phyloP scores from a whole-genome alignment of 2,888 invertebrate species.

The Ochropleura leucogaster region DNA sequence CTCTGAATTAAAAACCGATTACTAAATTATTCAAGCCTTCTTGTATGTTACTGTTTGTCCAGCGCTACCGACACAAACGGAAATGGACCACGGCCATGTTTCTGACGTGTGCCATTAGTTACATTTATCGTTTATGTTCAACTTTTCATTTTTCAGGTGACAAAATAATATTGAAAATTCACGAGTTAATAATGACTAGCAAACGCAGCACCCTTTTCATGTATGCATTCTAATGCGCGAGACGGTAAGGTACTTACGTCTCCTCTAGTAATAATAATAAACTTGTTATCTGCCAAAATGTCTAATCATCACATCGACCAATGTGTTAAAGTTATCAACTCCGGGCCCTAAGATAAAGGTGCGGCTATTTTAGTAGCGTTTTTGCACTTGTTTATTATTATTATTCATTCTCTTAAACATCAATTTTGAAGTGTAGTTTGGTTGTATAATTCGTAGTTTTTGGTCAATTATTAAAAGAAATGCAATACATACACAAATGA shows the following conservation, averaged over 20 bases:
- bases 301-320: too few relatives aligned
- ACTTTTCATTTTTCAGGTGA: background rate
- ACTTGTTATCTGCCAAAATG: background rate
- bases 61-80: background rate
- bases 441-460: too few relatives aligned
- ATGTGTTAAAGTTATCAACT: too few relatives aligned
- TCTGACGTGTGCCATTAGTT: constrained; percentile 1
- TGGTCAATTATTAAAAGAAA: too few relatives aligned
- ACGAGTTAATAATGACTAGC: background rate
- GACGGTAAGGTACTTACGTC: background rate
- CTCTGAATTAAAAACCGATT: constrained; percentile 5
- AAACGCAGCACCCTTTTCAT: background rate
- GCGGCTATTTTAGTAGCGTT: too few relatives aligned
- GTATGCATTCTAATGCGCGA: background rate
- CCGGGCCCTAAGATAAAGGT: too few relatives aligned
- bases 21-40: constrained; percentile 13
- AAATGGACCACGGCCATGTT: background rate
- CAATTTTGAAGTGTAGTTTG: too few relatives aligned
- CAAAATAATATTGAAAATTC: background rate
- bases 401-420: too few relatives aligned
- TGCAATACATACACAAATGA: too few relatives aligned
- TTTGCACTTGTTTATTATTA: too few relatives aligned
- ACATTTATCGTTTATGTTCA: background rate
- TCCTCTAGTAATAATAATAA: background rate
- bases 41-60: background rate